phyloP scores from a whole-genome alignment of 2,797 vertebrate genomes.

The Enteromius trimaculatus region DNA sequence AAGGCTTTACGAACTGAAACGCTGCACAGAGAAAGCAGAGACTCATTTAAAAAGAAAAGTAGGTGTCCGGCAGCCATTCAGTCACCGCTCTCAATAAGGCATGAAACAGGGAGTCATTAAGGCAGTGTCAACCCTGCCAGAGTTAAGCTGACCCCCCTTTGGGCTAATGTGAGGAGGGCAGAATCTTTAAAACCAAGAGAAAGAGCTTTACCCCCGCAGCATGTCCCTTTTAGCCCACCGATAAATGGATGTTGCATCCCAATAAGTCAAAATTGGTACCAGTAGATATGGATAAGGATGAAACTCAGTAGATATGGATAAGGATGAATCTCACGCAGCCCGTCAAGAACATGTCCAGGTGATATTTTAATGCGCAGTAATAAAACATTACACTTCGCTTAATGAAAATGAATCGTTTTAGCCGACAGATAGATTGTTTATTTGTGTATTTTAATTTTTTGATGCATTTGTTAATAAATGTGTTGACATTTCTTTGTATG shows the following conservation, averaged over 20 bases:
- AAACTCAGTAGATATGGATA: not conserved
- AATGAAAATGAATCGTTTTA: not conserved
- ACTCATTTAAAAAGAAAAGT: conserved; percentile 39
- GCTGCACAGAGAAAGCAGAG: conserved; percentile 36
- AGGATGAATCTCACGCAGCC: not conserved
- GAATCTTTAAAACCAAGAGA: conserved; percentile 50
- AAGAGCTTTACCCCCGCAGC: conserved; percentile 38
- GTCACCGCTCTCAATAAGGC: conserved; percentile 71
- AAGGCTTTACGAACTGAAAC: conserved; percentile 48
- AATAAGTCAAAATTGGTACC: conserved; percentile 15
- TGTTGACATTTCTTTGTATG: not conserved
- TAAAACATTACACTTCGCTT: not conserved
- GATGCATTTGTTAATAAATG: not conserved
- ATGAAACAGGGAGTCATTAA: conserved; percentile 80
- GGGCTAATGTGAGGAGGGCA: conserved; percentile 44
- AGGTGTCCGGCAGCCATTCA: conserved; percentile 54
- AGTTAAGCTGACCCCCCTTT: conserved; percentile 45
- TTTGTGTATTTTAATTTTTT: no score
- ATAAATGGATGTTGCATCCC: conserved; percentile 20
- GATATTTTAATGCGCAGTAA: not conserved
- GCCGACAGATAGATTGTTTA: no score
- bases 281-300: not conserved
- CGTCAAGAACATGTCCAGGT: not conserved
- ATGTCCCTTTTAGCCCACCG: conserved; percentile 32
- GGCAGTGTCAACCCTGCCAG: conserved; percentile 53